Percentiles rank a stretch among this genome's conserved stretches.
These are phyloP conservation scores for Lasioglossum lativentre DNA, from an alignment of 2,888 invertebrate species.

Conservation along the genomic window DNA sequence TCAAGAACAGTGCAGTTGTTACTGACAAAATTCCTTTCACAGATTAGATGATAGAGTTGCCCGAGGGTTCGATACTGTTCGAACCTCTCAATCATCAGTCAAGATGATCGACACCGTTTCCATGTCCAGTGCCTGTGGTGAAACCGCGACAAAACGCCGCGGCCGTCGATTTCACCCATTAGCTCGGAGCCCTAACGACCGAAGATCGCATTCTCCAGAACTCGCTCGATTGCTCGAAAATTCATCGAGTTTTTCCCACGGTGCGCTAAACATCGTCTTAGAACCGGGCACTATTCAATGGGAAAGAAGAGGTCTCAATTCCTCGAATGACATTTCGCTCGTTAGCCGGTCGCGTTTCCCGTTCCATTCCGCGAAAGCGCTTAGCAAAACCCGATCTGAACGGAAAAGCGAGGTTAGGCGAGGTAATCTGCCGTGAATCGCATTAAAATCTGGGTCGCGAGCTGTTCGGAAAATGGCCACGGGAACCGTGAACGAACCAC, in stretches of 20 bases:
- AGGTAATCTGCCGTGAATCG: slow-evolving; percentile 28
- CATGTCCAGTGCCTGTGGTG: not conserved
- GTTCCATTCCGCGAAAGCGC: slow-evolving; percentile 44
- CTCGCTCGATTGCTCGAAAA: slow-evolving; percentile 3
- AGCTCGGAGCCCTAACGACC: slow-evolving; percentile 14
- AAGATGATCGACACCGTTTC: slow-evolving; percentile 7
- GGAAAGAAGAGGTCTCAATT: slow-evolving; percentile 49
- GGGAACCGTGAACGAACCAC: not conserved
- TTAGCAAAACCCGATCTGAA: not conserved
- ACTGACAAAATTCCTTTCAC: not conserved
- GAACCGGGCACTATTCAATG: slow-evolving; percentile 15
- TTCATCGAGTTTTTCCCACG: not conserved
- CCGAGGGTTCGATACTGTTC: not conserved
- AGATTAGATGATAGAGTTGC: not conserved
- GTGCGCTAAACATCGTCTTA: not conserved
- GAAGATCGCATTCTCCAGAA: not conserved
- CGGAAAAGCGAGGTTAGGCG: slow-evolving; percentile 31
- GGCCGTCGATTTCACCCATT: slow-evolving; percentile 26
- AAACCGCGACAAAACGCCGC: not conserved
- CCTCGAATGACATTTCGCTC: slow-evolving; percentile 56
- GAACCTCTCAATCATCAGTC: not conserved
- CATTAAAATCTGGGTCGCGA: slow-evolving; percentile 37
- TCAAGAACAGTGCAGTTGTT: not conserved
- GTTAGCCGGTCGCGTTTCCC: slow-evolving; percentile 46
- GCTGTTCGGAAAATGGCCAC: not conserved